phyloP scores from a whole-genome alignment of 2,888 invertebrate genomes.

The Ophioninae sp. region DNA sequence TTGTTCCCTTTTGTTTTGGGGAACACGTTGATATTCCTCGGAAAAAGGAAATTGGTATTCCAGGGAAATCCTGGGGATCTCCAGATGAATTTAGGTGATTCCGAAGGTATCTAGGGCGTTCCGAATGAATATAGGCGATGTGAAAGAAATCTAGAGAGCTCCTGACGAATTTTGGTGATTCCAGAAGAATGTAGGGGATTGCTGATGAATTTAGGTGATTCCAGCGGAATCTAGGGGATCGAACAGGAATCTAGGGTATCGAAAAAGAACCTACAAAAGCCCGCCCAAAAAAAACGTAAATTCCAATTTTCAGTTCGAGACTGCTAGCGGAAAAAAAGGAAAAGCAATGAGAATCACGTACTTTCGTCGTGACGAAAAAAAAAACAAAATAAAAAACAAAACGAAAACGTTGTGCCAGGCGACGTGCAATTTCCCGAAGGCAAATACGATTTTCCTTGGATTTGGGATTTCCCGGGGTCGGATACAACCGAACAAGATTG shows the following conservation, averaged over 20 bases:
- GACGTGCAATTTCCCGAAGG: slow-evolving; percentile 47
- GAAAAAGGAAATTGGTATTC: not conserved
- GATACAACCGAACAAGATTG: slow-evolving; percentile 45
- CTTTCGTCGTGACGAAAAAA: not conserved
- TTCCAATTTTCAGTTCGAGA: not conserved
- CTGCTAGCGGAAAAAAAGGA: not conserved
- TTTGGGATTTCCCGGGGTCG: slow-evolving; percentile 3
- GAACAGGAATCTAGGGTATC: too few relatives aligned
- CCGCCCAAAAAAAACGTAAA: not conserved
- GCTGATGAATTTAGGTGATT: not conserved
- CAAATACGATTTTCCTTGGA: slow-evolving; percentile 47
- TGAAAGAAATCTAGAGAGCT: not conserved
- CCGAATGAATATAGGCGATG: not conserved
- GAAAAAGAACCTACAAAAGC: too few relatives aligned
- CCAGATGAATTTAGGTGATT: not conserved
- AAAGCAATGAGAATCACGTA: slow-evolving; percentile 17
- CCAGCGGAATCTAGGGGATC: too few relatives aligned
- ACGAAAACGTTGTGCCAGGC: not conserved
- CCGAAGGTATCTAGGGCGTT: too few relatives aligned
- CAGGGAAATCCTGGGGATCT: not conserved
- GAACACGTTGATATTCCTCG: not conserved
- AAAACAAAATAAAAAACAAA: slow-evolving; percentile 2
- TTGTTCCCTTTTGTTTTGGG: not conserved
- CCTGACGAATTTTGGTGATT: not conserved
- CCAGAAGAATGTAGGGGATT: too few relatives aligned